Evolutionary conservation across 2,113 vertebrate species (phyloP), one percentile per base, ranked within the genome.

Genomic region (Sminthopsis crassicaudata): DNA sequence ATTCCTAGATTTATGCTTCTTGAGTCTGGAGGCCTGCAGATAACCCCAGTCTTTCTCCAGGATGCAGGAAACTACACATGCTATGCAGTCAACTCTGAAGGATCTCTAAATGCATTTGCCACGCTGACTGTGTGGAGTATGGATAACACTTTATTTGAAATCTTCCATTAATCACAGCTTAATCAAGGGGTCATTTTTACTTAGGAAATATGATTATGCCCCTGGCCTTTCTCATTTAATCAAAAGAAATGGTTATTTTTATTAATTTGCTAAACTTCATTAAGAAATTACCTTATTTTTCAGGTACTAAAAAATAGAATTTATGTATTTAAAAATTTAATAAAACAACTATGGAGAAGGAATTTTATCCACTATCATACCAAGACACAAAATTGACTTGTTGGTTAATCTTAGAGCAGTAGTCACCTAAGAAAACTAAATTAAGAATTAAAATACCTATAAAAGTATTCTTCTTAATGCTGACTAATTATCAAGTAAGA

Each of bases 51-150:
- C 97, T 98, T 97, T 96, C 98, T 99, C 91, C 99, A 99, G 96
- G 99, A 99, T 55, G 99, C 99, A 0, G 99, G 99, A 93, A 99
- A 98, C 53, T 99, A 99, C 96, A 99, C 99, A 57, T 99, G 99
- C 98, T 98, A 98, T 0, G 99, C 99, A 7, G 98, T 98, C 96
- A 99, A 99, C 98, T 96, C 98, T 0, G 99, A 99, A 95, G 99
- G 99, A 91, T 97, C 98, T 48, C 98, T 99, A 96, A 98, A 99
- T 2, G 97, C 99, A 9, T 99, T 99, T 0, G 99, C 99, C 42
- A 92, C 84, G 0, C 99, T 99, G 96, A 99, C 99, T 2, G 99
- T 99, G 92, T 99, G 99, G 99, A 99, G 99, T 99, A 99, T 99
- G 99, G 95, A 95, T 96, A 93, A 14, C n/a, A 16, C 95, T 94